A percentile compares a stretch with the other conserved stretches of the same genome.
phyloP scores from a whole-genome alignment of 2,113 vertebrate species.

The Lepus timidus region DNA sequence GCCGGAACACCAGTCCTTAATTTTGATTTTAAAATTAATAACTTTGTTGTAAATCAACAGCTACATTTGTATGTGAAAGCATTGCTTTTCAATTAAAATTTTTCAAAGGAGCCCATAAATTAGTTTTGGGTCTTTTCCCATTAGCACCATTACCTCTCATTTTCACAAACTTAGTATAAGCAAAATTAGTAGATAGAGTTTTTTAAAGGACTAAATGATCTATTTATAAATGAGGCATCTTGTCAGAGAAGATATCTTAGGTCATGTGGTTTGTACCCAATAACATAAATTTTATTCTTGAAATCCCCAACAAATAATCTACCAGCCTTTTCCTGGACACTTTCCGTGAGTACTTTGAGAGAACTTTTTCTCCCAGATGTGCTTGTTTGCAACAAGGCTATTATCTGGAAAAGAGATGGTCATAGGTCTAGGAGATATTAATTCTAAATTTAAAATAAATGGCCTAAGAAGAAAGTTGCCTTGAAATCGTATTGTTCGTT shows the following conservation, averaged over 20 bases:
- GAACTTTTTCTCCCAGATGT: constrained; percentile 11
- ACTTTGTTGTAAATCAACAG: not conserved
- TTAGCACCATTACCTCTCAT: not conserved
- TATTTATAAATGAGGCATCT: constrained; percentile 40
- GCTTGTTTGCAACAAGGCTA: not conserved
- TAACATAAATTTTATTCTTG: constrained; percentile 30
- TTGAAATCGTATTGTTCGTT: constrained; percentile 50
- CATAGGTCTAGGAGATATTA: constrained; percentile 37
- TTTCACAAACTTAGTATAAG: constrained; percentile 32
- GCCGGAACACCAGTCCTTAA: no score
- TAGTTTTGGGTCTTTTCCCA: constrained; percentile 47
- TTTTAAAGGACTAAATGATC: constrained; percentile 2
- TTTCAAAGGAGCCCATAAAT: constrained; percentile 22
- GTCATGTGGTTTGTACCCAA: constrained; percentile 1
- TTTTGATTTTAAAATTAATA: not conserved
- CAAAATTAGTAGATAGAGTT: constrained; percentile 21
- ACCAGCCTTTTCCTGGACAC: not conserved
- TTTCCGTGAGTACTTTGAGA: constrained; percentile 21
- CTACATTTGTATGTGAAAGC: constrained; percentile 1
- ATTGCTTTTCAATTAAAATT: constrained; percentile 44
- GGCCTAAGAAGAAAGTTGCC: constrained; percentile 43
- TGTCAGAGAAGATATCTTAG: not conserved
- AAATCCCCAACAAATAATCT: constrained; percentile 27
- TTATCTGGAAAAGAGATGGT: constrained; percentile 32
- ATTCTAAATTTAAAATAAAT: constrained; percentile 66